Evolutionary conservation across 2,797 vertebrate genomes (phyloP), one percentile per base, ranked within the genome.

Genomic region (Centroberyx gerrardi): DNA sequence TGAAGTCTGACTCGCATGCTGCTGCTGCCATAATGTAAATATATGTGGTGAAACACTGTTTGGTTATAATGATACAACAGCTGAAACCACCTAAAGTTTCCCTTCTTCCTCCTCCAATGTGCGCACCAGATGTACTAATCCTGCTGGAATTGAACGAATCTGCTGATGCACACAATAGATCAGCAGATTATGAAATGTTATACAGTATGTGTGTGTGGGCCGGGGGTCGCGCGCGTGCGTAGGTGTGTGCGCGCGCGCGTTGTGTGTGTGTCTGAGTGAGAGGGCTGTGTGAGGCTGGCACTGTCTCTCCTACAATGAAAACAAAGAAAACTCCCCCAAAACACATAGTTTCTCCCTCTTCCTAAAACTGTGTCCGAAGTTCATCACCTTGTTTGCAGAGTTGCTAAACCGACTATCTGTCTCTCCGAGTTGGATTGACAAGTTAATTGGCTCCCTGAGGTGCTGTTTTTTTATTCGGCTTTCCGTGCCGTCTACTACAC

Each of bases 381-480:
- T 66, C 71, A 72, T 73, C 83, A 48, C 74, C 59, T 74, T 76
- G 58, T 49, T 65, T 55, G 2, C 27, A 55, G 28, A 29, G n/a
- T 15, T 31, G 75, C 46, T 48, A 6, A 48, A 14, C 38, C 55
- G 70, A 72, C 74, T 76, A 10, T 83, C 62, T 78, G 75, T 85
- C 78, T 85, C 62, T 14, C 68, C 72, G 77, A 62, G 74, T 67
- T 51, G 76, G 78, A 58, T 67, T 75, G 75, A 68, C 72, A 72
- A 72, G 29, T 79, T 86, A 91, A 93, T 87, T 84, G 72, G 56
- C 67, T 87, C 83, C 91, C 74, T 62, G 52, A 56, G 93, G 91
- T 77, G 68, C 78, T 68, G 85, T 85, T 73, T 92, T 88, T 59
- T 66, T 72, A 52, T 62, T 5, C 59, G 62, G 65, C 64, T 44